Evolutionary conservation across 2,888 invertebrate genomes (phyloP), one percentile per base, ranked within the genome.

Genomic region (Cerastis rubricosa): DNA sequence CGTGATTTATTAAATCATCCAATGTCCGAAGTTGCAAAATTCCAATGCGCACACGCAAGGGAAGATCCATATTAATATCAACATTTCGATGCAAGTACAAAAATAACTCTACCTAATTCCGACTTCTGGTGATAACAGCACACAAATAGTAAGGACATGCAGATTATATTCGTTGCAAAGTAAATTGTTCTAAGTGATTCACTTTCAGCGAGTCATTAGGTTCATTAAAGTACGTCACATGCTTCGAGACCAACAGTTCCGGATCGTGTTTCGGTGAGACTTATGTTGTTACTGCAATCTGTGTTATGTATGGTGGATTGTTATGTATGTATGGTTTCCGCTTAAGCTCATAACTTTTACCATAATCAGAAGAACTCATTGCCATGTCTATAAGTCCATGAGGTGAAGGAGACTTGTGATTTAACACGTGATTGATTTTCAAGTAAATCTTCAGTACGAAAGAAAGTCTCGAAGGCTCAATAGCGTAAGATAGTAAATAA

Each of bases 141-240:
- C 14, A 51, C 29, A 22, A 54, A 25, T 66, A 70, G 14, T 12
- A 54, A 29, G 19, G n/a, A 11, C 25, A 51, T 45, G 35, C 49
- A 71, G 57, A 82, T 73, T 54, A 78, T 57, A 49, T 76, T 59
- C 70, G 63, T 65, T 65, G 43, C 69, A 51, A 74, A 74, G 76
- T 72, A 81, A 68, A 85, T 87, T 78, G 78, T 71, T 70, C 66
- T 67, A 74, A 77, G 83, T 75, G 79, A 79, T 73, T 71, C 72
- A 76, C 66, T 77, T 87, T 76, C 65, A 84, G 67, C 54, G 71
- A 40, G 17, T 75, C 64, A 81, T 87, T 81, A 70, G 64, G 63
- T 70, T 73, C 71, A 22, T 83, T 78, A 71, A 80, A 66, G 49
- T 61, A 66, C 72, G 65, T 74, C 69, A 59, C 61, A 54, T 66